Evolutionary conservation across 2,888 invertebrate species (phyloP).

Genomic region (Trissonchulus latispiculum): DNA sequence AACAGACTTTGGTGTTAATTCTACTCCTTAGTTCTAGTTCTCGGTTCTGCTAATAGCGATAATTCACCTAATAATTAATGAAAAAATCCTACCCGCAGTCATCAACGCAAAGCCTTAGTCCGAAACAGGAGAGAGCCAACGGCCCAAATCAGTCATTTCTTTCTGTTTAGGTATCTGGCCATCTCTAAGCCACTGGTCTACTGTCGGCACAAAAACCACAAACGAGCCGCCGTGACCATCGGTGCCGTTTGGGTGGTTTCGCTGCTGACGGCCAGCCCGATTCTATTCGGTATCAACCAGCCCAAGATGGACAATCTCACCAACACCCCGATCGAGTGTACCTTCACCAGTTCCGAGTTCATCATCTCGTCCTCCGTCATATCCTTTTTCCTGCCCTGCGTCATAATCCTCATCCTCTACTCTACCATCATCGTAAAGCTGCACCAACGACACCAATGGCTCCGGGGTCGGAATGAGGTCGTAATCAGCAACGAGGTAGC

Average conservation of each 20-base stretch:
- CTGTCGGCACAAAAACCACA: slow-evolving; percentile 88
- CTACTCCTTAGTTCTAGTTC: too few species aligned
- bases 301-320: slow-evolving; percentile 55
- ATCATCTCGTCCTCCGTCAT: slow-evolving; percentile 93
- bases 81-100: too few species aligned
- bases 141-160: too few species aligned
- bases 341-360: slow-evolving; percentile 95
- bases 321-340: slow-evolving; percentile 53
- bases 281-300: slow-evolving; percentile 68
- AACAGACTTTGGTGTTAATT: too few species aligned
- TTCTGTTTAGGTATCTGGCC: slow-evolving; percentile 71
- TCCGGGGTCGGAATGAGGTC: background rate
- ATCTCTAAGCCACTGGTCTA: slow-evolving; percentile 96
- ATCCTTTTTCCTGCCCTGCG: slow-evolving; percentile 96
- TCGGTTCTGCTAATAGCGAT: too few species aligned
- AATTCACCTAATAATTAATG: too few species aligned
- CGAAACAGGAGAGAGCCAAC: too few species aligned
- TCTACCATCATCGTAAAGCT: slow-evolving; percentile 89
- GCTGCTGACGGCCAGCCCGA: slow-evolving; percentile 86
- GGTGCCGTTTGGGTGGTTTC: slow-evolving; percentile 89
- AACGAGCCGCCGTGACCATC: slow-evolving; percentile 83
- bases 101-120: too few species aligned
- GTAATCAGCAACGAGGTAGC: background rate
- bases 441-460: slow-evolving; percentile 34
- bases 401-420: slow-evolving; percentile 95